These are phyloP conservation scores for Helicoverpa assulta DNA, from an alignment of 2,888 invertebrate genomes.

Conservation along the genomic window DNA sequence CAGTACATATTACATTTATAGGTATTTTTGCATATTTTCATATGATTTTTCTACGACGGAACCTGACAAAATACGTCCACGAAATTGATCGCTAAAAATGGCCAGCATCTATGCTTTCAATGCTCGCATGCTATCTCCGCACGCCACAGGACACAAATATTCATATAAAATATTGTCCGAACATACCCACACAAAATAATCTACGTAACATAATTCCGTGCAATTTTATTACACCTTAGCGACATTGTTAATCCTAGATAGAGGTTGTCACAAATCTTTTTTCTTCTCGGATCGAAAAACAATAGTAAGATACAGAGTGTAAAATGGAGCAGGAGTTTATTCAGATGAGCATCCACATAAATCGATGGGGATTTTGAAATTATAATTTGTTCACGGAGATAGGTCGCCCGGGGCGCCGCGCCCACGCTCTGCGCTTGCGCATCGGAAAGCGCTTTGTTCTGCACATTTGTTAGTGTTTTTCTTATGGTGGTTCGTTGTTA, in stretches of 20 bases:
- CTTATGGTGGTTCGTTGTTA: conserved; percentile 21
- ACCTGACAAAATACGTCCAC: conserved; percentile 8
- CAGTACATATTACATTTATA: too few species aligned
- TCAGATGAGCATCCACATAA: conserved; percentile 87
- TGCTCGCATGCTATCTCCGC: conserved; percentile 34
- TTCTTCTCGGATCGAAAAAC: conserved; percentile 67
- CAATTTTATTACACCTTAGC: conserved; percentile 62
- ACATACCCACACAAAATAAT: conserved; percentile 61
- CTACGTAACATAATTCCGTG: conserved; percentile 59
- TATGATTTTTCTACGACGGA: neutral
- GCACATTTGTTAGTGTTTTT: conserved; percentile 51
- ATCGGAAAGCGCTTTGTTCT: conserved; percentile 57
- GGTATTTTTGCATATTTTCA: too few species aligned
- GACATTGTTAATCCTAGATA: conserved; percentile 63
- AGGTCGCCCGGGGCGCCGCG: conserved; percentile 85
- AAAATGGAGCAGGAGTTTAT: conserved; percentile 85
- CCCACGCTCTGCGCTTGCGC: conserved; percentile 72
- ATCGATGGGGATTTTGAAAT: conserved; percentile 89
- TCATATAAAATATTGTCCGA: conserved; percentile 57
- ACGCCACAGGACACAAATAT: conserved; percentile 55
- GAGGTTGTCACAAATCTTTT: conserved; percentile 49
- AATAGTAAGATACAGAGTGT: conserved; percentile 74
- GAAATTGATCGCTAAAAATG: conserved; percentile 27
- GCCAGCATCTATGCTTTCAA: conserved; percentile 36
- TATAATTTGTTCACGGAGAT: conserved; percentile 88